Evolutionary conservation across 2,888 invertebrate species (phyloP), one percentile per base, ranked within the genome.

Genomic region (Lasiommata megera): DNA sequence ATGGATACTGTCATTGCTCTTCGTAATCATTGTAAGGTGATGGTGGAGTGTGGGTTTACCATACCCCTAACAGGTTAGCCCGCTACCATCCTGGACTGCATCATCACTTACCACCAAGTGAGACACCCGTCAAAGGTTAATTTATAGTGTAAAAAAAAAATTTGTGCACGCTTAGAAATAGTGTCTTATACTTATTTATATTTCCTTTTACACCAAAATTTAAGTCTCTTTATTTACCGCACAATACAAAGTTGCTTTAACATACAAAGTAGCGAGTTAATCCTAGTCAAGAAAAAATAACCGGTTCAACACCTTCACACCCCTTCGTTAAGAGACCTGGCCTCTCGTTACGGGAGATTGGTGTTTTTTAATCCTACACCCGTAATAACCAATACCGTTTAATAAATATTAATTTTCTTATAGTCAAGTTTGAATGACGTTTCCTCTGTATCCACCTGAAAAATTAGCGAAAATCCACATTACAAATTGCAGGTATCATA

Each of bases 401-500:
- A 6, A 23, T 23, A 23, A 23, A 23, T 23, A 37, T 48, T 18
- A 3, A 18, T 48, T 36, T 37, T 37, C 48, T 8, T 48, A 9
- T 12, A 1, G 6, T 31, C 28, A 12, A 43, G 8, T 51, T 51
- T 40, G 51, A 51, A 6, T 1, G 51, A 51, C 38, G 16, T 51
- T 40, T 51, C 51, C 51, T 28, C 7, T 12, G n/a, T 9, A 28
- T 11, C 9, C 16, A 29, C 16, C 50, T 38, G 50, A 50, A 51
- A 48, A 48, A 11, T 48, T 18, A 9, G 12, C 48, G 11, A 48
- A 34, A 47, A 48, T 9, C 36, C 3, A 48, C 36, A 23, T 1
- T 18, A 37, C 18, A 48, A 48, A 51, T 51, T 51, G 28, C 38
- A 38, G 38, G 28, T 38, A 38, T 29, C 38, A 40, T 28, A 38